These are phyloP conservation scores for Thecophora atra DNA, from an alignment of 2,888 invertebrate species.

Conservation along the genomic window DNA sequence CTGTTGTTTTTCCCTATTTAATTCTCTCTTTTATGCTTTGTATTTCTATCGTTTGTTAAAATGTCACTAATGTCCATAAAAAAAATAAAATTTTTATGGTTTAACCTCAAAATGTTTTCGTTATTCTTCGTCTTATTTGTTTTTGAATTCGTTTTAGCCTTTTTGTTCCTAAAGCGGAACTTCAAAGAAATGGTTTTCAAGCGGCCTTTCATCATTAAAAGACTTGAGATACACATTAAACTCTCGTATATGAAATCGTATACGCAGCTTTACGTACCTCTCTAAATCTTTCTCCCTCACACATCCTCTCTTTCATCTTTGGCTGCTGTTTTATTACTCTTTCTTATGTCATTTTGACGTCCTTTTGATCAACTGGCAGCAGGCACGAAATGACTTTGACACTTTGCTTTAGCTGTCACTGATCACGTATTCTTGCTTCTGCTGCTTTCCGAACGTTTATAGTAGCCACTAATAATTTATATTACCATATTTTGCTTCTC, in stretches of 20 bases:
- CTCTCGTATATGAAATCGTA: no score
- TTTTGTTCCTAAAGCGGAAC: background rate
- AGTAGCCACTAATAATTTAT: background rate
- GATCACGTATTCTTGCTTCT: slow-evolving; percentile 17
- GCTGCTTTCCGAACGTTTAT: slow-evolving; percentile 1
- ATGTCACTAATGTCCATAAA: background rate
- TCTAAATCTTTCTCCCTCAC: no score
- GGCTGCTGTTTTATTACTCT: no score
- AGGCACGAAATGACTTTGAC: slow-evolving; percentile 33
- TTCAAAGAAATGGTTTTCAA: slow-evolving; percentile 11
- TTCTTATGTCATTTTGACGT: no score
- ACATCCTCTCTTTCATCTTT: no score
- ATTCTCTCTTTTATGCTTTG: background rate
- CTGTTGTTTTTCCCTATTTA: background rate
- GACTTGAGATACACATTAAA: background rate
- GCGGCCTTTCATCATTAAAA: background rate
- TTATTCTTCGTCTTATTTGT: background rate
- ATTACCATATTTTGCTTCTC: background rate
- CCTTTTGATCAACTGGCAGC: slow-evolving; percentile 20
- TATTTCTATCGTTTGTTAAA: background rate
- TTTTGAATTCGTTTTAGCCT: background rate
- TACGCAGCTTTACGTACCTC: no score
- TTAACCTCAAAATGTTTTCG: background rate
- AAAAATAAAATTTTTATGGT: background rate
- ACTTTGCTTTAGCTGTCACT: slow-evolving; percentile 33